Percentiles rank a stretch among this genome's conserved stretches.
Evolutionary conservation across 2,888 invertebrate species (phyloP).

Genomic region (Lithophane semibrunnea): DNA sequence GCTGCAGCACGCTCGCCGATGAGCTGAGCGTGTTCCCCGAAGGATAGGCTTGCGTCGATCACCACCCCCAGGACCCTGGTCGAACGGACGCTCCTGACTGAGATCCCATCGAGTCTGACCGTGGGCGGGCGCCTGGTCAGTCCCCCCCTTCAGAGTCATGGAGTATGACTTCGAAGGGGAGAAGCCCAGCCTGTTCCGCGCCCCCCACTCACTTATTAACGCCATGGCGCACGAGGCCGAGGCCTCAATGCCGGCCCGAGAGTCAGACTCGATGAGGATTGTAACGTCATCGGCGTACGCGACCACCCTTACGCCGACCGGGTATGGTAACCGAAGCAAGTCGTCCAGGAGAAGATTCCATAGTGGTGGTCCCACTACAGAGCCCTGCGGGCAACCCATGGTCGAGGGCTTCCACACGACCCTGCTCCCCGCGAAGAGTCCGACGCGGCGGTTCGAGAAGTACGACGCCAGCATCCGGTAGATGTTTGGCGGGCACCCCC

Average conservation of each 20-base stretch:
- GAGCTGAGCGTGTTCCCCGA: background rate
- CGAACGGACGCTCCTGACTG: too few species aligned
- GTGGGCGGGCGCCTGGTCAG: too few species aligned
- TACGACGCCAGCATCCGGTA: slow-evolving; percentile 45
- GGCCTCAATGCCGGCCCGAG: background rate
- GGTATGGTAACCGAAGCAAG: slow-evolving; percentile 36
- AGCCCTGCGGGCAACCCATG: slow-evolving; percentile 61
- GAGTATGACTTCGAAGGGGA: too few species aligned
- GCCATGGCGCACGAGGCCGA: slow-evolving; percentile 4
- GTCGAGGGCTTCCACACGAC: slow-evolving; percentile 51
- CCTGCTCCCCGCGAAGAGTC: slow-evolving; percentile 50
- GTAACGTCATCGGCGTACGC: background rate
- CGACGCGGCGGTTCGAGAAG: slow-evolving; percentile 38
- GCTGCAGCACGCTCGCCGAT: slow-evolving; percentile 12
- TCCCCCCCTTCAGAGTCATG: too few species aligned
- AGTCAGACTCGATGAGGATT: background rate
- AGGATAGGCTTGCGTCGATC: too few species aligned
- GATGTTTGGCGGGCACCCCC: slow-evolving; percentile 62
- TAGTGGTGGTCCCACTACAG: slow-evolving; percentile 56
- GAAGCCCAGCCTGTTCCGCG: too few species aligned
- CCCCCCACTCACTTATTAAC: background rate
- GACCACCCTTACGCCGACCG: background rate
- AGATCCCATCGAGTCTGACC: too few species aligned
- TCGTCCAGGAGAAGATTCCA: slow-evolving; percentile 67
- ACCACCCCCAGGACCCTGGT: too few species aligned